Percentiles rank a stretch among this genome's conserved stretches.
Evolutionary conservation across 2,797 vertebrate species (phyloP).

Genomic region (Balearica regulorum): DNA sequence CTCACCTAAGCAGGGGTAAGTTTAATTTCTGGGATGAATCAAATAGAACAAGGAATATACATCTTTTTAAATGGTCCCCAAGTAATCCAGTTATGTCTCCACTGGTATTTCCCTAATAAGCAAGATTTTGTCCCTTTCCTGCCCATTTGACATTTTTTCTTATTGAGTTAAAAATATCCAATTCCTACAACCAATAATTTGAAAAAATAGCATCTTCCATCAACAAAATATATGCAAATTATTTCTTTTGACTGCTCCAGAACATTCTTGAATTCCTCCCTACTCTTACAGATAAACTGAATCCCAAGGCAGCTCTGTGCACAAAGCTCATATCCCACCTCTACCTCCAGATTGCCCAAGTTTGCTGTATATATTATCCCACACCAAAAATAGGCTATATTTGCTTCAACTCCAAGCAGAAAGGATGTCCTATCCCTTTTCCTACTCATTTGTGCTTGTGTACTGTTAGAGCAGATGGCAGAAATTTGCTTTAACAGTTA

Average conservation of each 20-base stretch:
- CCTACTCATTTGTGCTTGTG: not conserved
- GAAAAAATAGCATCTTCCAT: not conserved
- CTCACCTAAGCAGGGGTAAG: not conserved
- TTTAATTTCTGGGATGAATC: not conserved
- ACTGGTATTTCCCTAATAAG: not conserved
- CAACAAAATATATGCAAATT: not conserved
- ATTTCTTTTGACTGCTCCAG: not conserved
- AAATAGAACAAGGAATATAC: not conserved
- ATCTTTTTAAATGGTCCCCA: not conserved
- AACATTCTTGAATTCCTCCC: not conserved
- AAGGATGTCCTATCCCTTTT: not conserved
- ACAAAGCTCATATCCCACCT: not conserved
- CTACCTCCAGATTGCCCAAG: not conserved
- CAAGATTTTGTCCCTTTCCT: not conserved
- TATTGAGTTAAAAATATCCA: not conserved
- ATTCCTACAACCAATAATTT: not conserved
- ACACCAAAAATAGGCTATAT: not conserved
- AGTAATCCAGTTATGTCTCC: not conserved
- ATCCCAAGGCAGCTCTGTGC: not conserved
- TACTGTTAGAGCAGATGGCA: not conserved
- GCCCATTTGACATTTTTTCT: not conserved
- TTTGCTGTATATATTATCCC: not conserved
- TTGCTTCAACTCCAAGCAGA: not conserved
- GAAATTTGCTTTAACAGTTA: not conserved
- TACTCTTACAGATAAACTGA: not conserved